Evolutionary conservation across 2,797 vertebrate species (phyloP).

Genomic region (Acrossocheilus wenchowensis): DNA sequence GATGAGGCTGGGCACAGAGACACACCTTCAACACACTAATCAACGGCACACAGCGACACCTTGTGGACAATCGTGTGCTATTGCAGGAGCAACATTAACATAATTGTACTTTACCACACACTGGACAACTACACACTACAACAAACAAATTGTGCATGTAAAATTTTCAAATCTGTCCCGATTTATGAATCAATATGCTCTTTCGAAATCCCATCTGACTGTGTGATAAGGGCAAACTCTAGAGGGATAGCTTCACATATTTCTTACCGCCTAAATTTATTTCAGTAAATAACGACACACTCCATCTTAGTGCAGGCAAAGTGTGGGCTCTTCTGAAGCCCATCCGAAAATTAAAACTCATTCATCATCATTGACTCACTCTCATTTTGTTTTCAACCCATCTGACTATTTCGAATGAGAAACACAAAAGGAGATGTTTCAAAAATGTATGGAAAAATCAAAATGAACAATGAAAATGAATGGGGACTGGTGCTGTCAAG

Average conservation of each 20-base stretch:
- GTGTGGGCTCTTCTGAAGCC: neutral
- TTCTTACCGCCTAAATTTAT: neutral
- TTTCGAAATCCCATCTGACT: slow-evolving; percentile 18
- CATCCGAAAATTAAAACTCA: neutral
- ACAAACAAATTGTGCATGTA: slow-evolving; percentile 40
- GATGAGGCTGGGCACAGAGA: slow-evolving; percentile 40
- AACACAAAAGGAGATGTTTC: neutral
- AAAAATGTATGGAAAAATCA: neutral
- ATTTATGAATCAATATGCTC: slow-evolving; percentile 8
- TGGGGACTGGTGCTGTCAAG: neutral
- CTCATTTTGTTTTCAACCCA: neutral
- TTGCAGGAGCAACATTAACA: slow-evolving; percentile 61
- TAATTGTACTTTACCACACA: slow-evolving; percentile 38
- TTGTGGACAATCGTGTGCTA: slow-evolving; percentile 66
- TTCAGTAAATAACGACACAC: neutral
- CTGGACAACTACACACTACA: slow-evolving; percentile 60
- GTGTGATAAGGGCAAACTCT: neutral
- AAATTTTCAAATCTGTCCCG: neutral
- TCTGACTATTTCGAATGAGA: neutral
- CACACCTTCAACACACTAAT: slow-evolving; percentile 50
- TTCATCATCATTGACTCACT: neutral
- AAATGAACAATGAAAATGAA: neutral
- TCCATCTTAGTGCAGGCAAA: neutral
- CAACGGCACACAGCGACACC: slow-evolving; percentile 68
- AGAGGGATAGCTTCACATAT: neutral